Evolutionary conservation across 2,888 invertebrate genomes (phyloP).

Genomic region (Metacarcinus magister): DNA sequence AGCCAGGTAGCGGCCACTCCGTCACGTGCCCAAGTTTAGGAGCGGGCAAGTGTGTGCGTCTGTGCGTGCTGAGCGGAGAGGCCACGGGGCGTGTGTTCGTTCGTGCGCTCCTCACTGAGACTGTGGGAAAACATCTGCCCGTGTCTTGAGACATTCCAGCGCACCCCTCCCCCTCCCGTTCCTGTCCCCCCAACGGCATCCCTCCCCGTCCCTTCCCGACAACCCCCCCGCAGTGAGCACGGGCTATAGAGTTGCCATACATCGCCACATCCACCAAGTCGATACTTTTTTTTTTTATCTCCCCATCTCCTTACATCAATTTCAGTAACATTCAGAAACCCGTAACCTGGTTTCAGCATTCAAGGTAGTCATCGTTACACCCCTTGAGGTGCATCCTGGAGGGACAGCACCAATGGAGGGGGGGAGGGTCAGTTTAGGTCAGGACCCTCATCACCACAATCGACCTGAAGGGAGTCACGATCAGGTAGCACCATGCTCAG

Average conservation of each 20-base stretch:
- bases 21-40: constrained; percentile 75
- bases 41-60: constrained; percentile 64
- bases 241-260: constrained; percentile 68
- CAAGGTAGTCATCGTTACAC: background rate
- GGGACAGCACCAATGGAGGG: background rate
- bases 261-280: constrained; percentile 37
- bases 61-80: constrained; percentile 54
- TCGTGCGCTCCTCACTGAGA: constrained; percentile 64
- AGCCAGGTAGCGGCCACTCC: constrained; percentile 68
- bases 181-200: background rate
- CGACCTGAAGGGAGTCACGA: background rate
- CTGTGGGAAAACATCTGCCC: constrained; percentile 80
- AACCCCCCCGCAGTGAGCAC: constrained; percentile 72
- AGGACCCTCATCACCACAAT: background rate
- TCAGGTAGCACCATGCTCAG: background rate
- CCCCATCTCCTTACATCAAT: background rate
- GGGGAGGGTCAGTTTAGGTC: background rate
- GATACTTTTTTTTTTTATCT: background rate
- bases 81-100: constrained; percentile 69
- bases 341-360: background rate
- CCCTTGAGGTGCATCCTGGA: background rate
- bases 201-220: constrained; percentile 26
- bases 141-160: constrained; percentile 80
- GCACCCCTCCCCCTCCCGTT: constrained; percentile 64
- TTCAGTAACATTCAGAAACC: background rate